These are phyloP conservation scores for Microtus pennsylvanicus DNA, from an alignment of 2,113 vertebrate species.

Conservation along the genomic window DNA sequence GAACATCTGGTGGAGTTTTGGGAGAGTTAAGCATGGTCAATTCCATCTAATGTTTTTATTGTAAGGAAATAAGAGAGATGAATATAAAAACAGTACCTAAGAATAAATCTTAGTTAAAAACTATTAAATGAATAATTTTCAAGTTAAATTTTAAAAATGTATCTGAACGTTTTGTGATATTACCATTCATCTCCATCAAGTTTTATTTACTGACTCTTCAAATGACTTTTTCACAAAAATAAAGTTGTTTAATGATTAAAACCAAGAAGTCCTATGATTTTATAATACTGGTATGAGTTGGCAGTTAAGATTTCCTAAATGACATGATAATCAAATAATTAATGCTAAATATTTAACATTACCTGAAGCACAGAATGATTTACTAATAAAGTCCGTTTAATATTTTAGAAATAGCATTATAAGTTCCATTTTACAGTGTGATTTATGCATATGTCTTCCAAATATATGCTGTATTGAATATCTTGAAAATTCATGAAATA, in stretches of 20 bases:
- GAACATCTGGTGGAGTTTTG: background rate
- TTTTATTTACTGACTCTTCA: background rate
- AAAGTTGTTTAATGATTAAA: background rate
- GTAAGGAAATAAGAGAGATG: background rate
- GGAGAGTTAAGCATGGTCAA: background rate
- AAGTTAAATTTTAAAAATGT: background rate
- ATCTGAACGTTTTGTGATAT: background rate
- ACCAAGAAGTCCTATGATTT: background rate
- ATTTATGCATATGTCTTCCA: background rate
- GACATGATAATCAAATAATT: background rate
- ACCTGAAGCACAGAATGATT: background rate
- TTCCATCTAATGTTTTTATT: too few relatives aligned
- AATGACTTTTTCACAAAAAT: background rate
- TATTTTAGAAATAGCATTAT: background rate
- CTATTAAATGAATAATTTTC: background rate
- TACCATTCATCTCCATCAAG: background rate
- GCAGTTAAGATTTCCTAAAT: background rate
- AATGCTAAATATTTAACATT: background rate
- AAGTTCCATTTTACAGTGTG: background rate
- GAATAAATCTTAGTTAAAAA: background rate
- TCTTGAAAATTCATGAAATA: background rate
- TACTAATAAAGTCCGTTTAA: background rate
- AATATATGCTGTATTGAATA: background rate
- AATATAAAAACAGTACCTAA: background rate
- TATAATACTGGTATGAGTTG: background rate